Evolutionary conservation across 2,888 invertebrate genomes (phyloP).

Genomic region (Pandemis corylana): DNA sequence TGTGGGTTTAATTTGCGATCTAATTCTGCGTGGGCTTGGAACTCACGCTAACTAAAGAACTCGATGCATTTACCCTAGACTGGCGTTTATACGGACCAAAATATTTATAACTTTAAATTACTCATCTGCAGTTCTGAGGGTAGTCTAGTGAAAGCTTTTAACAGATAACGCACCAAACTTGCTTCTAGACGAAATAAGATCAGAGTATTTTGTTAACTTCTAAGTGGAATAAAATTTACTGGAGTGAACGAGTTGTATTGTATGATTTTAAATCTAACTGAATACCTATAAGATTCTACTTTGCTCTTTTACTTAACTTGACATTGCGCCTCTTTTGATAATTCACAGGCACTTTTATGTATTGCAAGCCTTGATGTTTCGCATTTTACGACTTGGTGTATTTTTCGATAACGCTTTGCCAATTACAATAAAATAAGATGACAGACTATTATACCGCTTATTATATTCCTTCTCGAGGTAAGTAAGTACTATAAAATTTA

Average conservation of each 20-base stretch:
- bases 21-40: background rate
- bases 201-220: background rate
- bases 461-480: background rate
- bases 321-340: background rate
- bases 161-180: background rate
- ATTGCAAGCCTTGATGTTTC: background rate
- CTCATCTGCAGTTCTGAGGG: no score
- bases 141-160: no score
- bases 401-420: background rate
- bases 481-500: background rate
- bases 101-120: no score
- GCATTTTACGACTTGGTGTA: background rate
- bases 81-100: background rate
- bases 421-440: background rate
- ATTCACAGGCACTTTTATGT: background rate
- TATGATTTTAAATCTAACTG: no score
- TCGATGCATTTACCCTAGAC: background rate
- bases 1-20: background rate
- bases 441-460: background rate
- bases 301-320: background rate
- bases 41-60: background rate
- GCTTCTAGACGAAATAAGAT: no score
- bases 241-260: no score
- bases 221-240: background rate
- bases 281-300: no score